Base-by-base conservation (phyloP, 2,888 invertebrate species). In the Tuberolachnus salignus region DNA sequence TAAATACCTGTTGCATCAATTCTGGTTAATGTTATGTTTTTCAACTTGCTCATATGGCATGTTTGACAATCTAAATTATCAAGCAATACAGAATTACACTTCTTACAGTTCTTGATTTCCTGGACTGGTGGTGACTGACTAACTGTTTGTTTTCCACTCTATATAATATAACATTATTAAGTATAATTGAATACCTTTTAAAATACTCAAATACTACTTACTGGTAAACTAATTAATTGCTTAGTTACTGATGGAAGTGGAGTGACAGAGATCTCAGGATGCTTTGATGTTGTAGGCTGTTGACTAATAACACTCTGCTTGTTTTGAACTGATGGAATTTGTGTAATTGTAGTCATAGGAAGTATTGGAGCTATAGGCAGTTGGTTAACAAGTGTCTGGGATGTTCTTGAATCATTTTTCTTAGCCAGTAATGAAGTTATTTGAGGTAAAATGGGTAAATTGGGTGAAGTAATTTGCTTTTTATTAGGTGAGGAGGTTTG, bases 1-100 rank as follows among this genome's bases (percentile, higher is more conserved):
- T 34, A 34, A 34, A 57, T 75, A 75, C 75, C 34, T 14, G 67
- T 59, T 11, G 46, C 59, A 34, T 51, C 75, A 42, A 78, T 59
- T 42, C 46, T 44, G 3, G 67, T 78, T 1, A 78, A 19, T 13
- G 75, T 78, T 16, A 78, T 57, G 26, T 34, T 26, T 57, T 57
- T 67, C 8, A 59, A 59, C 14, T 78, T 46, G 14, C 57, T 21
- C 26, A 67, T 66, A 8, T 26, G 59, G 34, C 75, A 78, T 3
- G 67, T 16, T 13, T 49, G 11, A 14, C 75, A 78, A 23, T 34
- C 13, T 19, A 49, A 57, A 59, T 67, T 67, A 3, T 67, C 49
- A 13, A 34, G 46, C 49, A 34, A 34, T 34, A 34, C 1, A 34
- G 16, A 1, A 8, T 49, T 34, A 8, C 75, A 78, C 14, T 67